Percentiles rank a stretch among this genome's conserved stretches.
phyloP scores from a whole-genome alignment of 2,797 vertebrate genomes.

The Sphenopsis melanotis region DNA sequence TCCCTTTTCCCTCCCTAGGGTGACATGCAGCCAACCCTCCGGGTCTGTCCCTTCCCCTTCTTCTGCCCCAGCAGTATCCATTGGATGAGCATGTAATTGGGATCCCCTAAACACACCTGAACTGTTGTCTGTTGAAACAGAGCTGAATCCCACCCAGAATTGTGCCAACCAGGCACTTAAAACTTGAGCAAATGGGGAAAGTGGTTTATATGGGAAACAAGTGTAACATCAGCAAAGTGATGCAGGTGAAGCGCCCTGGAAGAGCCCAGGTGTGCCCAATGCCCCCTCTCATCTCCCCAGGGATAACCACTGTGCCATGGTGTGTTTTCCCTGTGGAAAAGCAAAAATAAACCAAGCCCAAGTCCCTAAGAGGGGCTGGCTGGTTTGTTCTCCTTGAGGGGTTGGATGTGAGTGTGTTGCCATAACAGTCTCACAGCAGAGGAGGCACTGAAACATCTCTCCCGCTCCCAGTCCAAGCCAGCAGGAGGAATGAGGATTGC shows the following conservation, averaged over 20 bases:
- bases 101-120: neutral
- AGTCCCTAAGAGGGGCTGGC: neutral
- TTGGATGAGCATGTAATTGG: neutral
- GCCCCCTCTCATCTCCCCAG: neutral
- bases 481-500: neutral
- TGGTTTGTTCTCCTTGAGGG: neutral
- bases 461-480: neutral
- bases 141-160: neutral
- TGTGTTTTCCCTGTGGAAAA: neutral
- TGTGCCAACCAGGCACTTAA: rapidly evolving
- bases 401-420: neutral
- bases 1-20: neutral
- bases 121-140: neutral
- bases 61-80: neutral
- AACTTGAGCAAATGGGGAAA: neutral
- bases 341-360: neutral
- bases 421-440: neutral
- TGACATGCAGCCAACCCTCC: neutral
- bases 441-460: neutral
- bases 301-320: rapidly evolving
- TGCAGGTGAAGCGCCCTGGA: neutral
- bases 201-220: neutral
- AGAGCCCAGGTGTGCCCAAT: neutral
- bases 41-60: neutral
- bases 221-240: rapidly evolving